Evolutionary conservation across 92 coral and sea anemone species (phyloP).

Genomic region (Zoanthus sansibaricus): DNA sequence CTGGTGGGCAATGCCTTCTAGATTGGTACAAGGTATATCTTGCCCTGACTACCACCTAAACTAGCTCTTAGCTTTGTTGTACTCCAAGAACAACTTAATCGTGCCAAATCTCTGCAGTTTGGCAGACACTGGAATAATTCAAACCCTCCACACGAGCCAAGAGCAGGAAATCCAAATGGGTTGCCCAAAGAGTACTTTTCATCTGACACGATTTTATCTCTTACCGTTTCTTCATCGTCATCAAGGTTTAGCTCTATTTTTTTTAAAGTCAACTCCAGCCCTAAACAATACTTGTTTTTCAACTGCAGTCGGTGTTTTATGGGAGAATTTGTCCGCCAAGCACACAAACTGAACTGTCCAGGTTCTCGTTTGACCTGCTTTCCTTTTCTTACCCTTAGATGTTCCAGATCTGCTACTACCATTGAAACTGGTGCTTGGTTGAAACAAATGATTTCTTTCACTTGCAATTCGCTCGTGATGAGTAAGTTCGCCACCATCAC

Average conservation of each 20-base stretch:
- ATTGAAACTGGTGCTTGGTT: slow-evolving; percentile 31
- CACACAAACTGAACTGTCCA: slow-evolving; percentile 28
- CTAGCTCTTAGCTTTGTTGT: slow-evolving; percentile 57
- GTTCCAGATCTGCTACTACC: slow-evolving; percentile 14
- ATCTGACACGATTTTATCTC: background rate
- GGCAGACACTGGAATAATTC: slow-evolving; percentile 63
- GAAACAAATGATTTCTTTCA: slow-evolving; percentile 39
- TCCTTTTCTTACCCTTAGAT: slow-evolving; percentile 31
- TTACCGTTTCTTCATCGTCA: slow-evolving; percentile 68
- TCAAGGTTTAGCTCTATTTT: slow-evolving; percentile 70
- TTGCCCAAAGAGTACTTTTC: slow-evolving; percentile 38
- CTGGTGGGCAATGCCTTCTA: slow-evolving; percentile 40
- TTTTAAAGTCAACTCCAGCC: slow-evolving; percentile 69
- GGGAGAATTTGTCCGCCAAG: slow-evolving; percentile 54
- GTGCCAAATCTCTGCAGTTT: slow-evolving; percentile 57
- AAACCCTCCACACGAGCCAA: slow-evolving; percentile 62
- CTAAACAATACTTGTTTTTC: slow-evolving; percentile 68
- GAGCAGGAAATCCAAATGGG: slow-evolving; percentile 63
- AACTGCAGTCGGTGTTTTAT: slow-evolving; percentile 55
- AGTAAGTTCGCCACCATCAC: slow-evolving; percentile 16
- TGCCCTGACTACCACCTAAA: slow-evolving; percentile 57
- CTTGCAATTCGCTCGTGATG: slow-evolving; percentile 34
- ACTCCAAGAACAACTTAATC: slow-evolving; percentile 42
- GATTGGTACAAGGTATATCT: slow-evolving; percentile 48
- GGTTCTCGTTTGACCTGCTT: slow-evolving; percentile 30